A percentile compares a stretch with the other conserved stretches of the same genome.
phyloP scores from a whole-genome alignment of 2,113 vertebrate genomes.

The Larimichthys polyactis region DNA sequence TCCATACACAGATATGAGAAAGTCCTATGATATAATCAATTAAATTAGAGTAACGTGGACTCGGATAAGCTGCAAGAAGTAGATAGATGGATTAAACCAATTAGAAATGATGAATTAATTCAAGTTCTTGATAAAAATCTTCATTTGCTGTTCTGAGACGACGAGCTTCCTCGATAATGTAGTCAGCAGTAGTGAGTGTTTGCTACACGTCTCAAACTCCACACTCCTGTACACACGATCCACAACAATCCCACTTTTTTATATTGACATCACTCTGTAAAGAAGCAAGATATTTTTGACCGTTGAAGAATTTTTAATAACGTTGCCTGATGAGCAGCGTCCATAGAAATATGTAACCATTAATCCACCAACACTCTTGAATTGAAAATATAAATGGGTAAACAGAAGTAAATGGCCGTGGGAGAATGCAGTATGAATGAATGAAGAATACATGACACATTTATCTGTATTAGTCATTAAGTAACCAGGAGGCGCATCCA shows the following conservation, averaged over 20 bases:
- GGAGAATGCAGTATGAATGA: not conserved
- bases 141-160: not conserved
- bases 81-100: not conserved
- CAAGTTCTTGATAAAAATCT: not conserved
- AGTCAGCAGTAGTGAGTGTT: not conserved
- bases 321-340: too few species aligned
- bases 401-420: not conserved
- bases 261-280: not conserved
- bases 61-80: not conserved
- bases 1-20: too few species aligned
- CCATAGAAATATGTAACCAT: not conserved
- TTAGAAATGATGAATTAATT: not conserved
- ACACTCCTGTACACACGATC: not conserved
- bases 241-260: not conserved
- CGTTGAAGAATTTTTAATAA: too few species aligned
- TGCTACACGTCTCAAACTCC: not conserved
- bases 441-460: not conserved
- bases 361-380: not conserved
- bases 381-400: not conserved
- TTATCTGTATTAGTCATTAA: not conserved
- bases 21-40: not conserved
- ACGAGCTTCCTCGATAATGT: not conserved
- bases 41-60: not conserved
- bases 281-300: not conserved
- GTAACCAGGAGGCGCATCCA: conserved; percentile 32